Evolutionary conservation across 2,797 vertebrate genomes (phyloP).

Genomic region (Gobionotothen gibberifrons): DNA sequence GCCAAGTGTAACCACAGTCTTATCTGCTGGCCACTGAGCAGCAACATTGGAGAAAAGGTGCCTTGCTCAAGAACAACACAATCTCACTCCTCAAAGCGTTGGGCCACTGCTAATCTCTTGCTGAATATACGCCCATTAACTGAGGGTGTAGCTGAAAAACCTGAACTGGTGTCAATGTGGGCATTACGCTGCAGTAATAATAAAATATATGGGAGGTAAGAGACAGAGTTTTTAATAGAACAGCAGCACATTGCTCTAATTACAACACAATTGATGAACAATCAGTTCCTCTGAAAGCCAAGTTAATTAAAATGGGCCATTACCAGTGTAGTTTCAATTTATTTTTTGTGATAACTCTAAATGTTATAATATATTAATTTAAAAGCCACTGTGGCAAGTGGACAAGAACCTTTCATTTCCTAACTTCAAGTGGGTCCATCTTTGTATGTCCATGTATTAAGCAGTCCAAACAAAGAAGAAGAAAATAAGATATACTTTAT

Average conservation of each 20-base stretch:
- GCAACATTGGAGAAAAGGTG: background rate
- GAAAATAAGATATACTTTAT: too few relatives aligned
- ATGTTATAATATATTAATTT: background rate
- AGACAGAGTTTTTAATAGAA: background rate
- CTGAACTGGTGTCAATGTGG: background rate
- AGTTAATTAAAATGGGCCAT: background rate
- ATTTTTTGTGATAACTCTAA: background rate
- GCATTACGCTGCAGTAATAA: background rate
- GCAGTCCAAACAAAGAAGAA: conserved; percentile 35
- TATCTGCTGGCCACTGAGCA: conserved; percentile 3
- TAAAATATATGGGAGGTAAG: background rate
- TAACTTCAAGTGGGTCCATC: background rate
- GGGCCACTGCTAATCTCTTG: background rate
- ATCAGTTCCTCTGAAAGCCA: background rate
- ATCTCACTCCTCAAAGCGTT: conserved; percentile 1
- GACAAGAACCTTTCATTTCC: background rate
- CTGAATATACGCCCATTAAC: conserved; percentile 10
- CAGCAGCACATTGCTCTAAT: background rate
- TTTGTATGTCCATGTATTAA: background rate
- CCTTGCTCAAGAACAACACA: conserved; percentile 11
- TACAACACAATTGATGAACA: background rate
- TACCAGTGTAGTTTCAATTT: background rate
- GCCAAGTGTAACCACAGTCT: conserved; percentile 2
- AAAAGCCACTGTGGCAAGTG: background rate
- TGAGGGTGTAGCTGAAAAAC: conserved; percentile 24